Base-by-base conservation (phyloP, 2,113 vertebrate genomes). In the Prionailurus viverrinus region DNA sequence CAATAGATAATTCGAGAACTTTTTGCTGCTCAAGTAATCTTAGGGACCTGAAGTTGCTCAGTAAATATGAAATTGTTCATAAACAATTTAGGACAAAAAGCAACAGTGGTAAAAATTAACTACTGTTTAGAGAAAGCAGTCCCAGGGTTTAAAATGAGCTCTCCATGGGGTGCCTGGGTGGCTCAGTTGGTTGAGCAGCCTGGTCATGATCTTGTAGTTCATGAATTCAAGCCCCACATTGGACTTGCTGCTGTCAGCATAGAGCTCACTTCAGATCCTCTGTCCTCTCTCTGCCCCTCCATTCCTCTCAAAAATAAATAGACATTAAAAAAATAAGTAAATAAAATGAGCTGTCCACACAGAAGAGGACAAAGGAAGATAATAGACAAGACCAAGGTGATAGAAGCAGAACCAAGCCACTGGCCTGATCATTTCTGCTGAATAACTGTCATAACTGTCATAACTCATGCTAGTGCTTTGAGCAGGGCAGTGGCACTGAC, bases 11-110 rank as follows among this genome's bases (percentile, higher is more conserved):
- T 89, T n/a, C 97, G 73, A 89, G 68, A 82, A 1, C 55, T 53
- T 66, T 95, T 93, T 91, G 45, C 41, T 89, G 27, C 29, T 82
- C 27, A 96, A 89, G 61, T 78, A 23, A 92, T 85, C 55, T 53
- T 58, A 73, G 87, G 13, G 21, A 78, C 15, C 31, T 91, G 74
- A 83, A 39, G 4, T 61, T 89, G 21, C 8, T 95, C 53, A 89
- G 63, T 83, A 88, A 82, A 63, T 48, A 48, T 94, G 13, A 91
- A 87, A 65, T 55, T 79, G 7, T 53, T 90, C 58, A 18, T 65
- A 27, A 96, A 92, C 12, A 90, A 31, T 74, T 89, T 86, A 74
- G 11, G n/a, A 55, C 16, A 93, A 82, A 91, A 25, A 4, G 33
- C 29, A 85, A 5, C 15, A 80, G 36, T 89, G 48, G 29, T 69